Conservation (phyloP, 2,113 vertebrate genomes). For the Ptyas mucosa region DNA sequence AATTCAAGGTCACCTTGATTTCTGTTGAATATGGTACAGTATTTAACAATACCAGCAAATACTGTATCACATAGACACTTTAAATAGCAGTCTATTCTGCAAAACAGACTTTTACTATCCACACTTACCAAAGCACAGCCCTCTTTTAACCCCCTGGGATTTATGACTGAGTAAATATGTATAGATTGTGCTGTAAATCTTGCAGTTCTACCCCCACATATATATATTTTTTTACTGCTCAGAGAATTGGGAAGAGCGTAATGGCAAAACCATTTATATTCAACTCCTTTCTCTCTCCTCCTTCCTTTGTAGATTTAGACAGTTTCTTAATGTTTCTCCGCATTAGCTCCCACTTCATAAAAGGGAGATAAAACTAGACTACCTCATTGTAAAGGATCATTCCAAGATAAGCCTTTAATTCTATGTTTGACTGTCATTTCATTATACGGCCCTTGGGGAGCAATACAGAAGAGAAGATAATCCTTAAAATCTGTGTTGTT, state of each 20-base stretch:
- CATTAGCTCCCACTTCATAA: background rate
- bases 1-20: background rate
- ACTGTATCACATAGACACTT: background rate
- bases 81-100: background rate
- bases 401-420: conserved; percentile 14
- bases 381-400: background rate
- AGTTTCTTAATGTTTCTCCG: background rate
- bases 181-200: background rate
- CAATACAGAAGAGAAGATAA: background rate
- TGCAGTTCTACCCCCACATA: background rate
- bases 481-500: background rate
- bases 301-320: background rate
- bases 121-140: background rate
- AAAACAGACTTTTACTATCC: background rate
- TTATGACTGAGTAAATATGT: background rate
- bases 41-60: background rate
- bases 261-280: background rate
- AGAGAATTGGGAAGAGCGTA: background rate
- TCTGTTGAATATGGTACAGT: background rate
- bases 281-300: background rate
- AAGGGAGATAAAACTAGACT: background rate
- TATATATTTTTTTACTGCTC: background rate
- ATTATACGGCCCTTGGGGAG: background rate
- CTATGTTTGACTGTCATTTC: background rate
- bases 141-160: background rate